Conservation (phyloP, 1,140 invertebrate genomes). For the Caenorhabditis tropicalis region DNA sequence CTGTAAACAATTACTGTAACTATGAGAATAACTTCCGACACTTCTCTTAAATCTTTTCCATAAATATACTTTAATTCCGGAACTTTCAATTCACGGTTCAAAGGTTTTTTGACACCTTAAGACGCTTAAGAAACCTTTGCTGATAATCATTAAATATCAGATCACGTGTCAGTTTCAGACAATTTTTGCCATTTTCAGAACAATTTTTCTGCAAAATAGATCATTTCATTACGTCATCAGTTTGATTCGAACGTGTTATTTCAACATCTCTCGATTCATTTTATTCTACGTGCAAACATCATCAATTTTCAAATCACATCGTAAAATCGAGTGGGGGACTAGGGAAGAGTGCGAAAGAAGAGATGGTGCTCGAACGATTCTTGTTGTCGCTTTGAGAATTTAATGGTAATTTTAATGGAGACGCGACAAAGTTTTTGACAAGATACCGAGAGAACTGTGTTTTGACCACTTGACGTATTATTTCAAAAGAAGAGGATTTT, state of each 20-base stretch:
- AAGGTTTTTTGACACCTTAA: slow-evolving; percentile 43
- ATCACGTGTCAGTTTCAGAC: slow-evolving; percentile 11
- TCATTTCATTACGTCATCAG: not conserved
- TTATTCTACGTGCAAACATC: not conserved
- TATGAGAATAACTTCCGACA: not conserved
- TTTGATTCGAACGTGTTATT: not conserved
- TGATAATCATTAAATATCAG: slow-evolving; percentile 35
- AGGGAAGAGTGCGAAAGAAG: not conserved
- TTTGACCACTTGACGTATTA: slow-evolving; percentile 27
- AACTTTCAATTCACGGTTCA: not conserved
- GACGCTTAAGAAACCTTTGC: slow-evolving; percentile 8
- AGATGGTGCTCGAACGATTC: slow-evolving; percentile 6
- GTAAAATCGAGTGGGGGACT: not conserved
- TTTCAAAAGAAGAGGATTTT: not conserved
- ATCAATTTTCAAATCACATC: slow-evolving; percentile 20
- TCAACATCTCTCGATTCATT: not conserved
- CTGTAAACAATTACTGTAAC: not conserved
- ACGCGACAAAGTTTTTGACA: slow-evolving; percentile 28
- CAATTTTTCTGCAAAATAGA: slow-evolving; percentile 1
- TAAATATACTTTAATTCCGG: not conserved
- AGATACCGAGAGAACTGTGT: slow-evolving; percentile 23
- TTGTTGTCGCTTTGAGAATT: not conserved
- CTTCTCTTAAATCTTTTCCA: not conserved
- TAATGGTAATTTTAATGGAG: slow-evolving; percentile 35
- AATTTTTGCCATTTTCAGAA: not conserved